Evolutionary conservation across 2,797 vertebrate species (phyloP).

Genomic region (Scomberomorus guttatus): DNA sequence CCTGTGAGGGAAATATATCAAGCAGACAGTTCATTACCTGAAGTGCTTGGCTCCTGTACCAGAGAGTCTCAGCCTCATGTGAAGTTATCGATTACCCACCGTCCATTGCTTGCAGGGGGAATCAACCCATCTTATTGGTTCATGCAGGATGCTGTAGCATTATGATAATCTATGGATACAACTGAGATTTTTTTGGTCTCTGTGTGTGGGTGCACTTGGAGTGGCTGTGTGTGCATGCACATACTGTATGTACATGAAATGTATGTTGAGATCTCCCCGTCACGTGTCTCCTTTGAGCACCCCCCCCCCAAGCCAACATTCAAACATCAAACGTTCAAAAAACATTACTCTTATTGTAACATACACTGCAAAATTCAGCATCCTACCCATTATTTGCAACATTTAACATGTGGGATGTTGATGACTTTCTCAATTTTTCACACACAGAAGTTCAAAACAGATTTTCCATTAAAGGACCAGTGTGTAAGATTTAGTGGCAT

Average conservation of each 20-base stretch:
- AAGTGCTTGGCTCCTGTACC: conserved; percentile 84
- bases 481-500: too few species aligned
- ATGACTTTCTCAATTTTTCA: too few species aligned
- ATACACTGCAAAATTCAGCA: too few species aligned
- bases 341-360: too few species aligned
- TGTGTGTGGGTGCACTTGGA: background rate
- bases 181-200: conserved; percentile 11
- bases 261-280: background rate
- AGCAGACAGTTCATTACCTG: conserved; percentile 88
- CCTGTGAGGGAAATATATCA: conserved; percentile 84
- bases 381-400: too few species aligned
- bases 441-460: too few species aligned
- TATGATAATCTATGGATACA: conserved; percentile 22
- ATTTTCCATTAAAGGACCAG: too few species aligned
- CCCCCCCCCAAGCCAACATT: too few species aligned
- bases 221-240: background rate
- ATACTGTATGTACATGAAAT: background rate
- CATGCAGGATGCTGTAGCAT: conserved; percentile 33
- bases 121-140: conserved; percentile 37
- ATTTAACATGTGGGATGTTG: too few species aligned
- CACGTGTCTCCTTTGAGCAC: too few species aligned
- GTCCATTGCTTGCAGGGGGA: conserved; percentile 48
- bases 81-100: conserved; percentile 76
- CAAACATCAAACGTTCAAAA: too few species aligned
- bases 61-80: conserved; percentile 68